phyloP scores from a whole-genome alignment of 2,888 invertebrate genomes.

The Acrobeloides nanus region DNA sequence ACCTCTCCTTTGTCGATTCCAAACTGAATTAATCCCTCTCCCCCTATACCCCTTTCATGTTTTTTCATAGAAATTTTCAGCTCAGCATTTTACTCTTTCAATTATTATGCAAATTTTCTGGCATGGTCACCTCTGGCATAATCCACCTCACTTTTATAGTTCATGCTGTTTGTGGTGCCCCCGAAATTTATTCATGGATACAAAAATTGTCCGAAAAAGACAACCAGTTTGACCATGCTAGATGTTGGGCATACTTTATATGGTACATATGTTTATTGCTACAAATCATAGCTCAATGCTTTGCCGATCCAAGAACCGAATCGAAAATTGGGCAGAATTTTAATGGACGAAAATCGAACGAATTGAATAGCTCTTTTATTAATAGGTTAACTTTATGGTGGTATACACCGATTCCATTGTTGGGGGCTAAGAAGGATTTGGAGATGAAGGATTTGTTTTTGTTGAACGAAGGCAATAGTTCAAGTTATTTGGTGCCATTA shows the following conservation, averaged over 20 bases:
- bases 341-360: constrained; percentile 27
- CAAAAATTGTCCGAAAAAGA: constrained; percentile 16
- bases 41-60: no score
- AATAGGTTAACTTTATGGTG: constrained; percentile 44
- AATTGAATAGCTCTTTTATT: constrained; percentile 35
- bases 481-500: constrained; percentile 25
- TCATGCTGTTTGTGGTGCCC: constrained; percentile 65
- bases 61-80: no score
- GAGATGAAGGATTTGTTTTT: constrained; percentile 40
- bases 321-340: no score
- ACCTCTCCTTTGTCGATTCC: no score
- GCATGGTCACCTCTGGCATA: constrained; percentile 81
- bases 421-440: constrained; percentile 35
- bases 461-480: constrained; percentile 33
- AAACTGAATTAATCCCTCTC: no score
- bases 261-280: constrained; percentile 30
- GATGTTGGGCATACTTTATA: constrained; percentile 22
- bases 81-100: constrained; percentile 59
- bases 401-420: constrained; percentile 38
- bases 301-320: constrained; percentile 36
- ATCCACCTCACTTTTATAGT: constrained; percentile 83
- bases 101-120: constrained; percentile 72
- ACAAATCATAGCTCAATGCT: constrained; percentile 32
- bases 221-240: not conserved
- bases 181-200: constrained; percentile 42